Evolutionary conservation across 2,888 invertebrate species (phyloP), one percentile per base, ranked within the genome.

Genomic region (Dynastes grantii): DNA sequence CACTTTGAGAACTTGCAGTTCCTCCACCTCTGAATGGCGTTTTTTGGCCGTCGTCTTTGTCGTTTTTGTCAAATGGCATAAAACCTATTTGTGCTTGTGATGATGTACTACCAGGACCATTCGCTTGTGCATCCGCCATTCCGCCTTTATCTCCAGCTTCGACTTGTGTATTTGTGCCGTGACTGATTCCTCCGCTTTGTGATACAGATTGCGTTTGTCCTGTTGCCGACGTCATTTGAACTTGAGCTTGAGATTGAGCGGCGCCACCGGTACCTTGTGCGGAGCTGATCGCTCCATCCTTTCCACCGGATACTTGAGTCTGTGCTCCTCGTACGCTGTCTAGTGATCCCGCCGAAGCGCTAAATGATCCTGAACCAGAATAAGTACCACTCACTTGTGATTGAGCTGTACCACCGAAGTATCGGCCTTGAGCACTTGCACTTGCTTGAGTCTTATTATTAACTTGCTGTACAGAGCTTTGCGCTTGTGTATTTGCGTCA

Each of bases 81-180:
- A 96, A 96, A 0, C 96, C 96, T 80, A 96, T 96, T 89, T 96
- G 96, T 2, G 96, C 96, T 89, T 96, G 96, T 49, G 96, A 96
- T 0, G 95, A 95, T 0, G 96, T 96, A 84, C 94, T 94, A 3
- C 96, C 96, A 2, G 95, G 94, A 0, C 96, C 96, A 84, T 93
- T 93, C 0, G 96, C 95, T 90, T 96, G 96, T 0, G 96, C 95
- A 87, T 96, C 96, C 1, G 96, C 95, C 90, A 95, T 92, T 3
- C 96, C 96, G 22, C 96, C 96, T 88, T 94, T 94, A 45, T 93
- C 91, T 81, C 95, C 94, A 2, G 95, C 96, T 89, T 95, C 94
- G 0, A 96, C 95, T 90, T 95, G 93, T 3, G 93, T 92, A 86
- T 93, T 93, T 0, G 94, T 95, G n/a, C 94, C 94, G 85, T 95